Evolutionary conservation across 2,888 invertebrate species (phyloP), one percentile per base, ranked within the genome.

Genomic region (Lasioglossum pauxillum): DNA sequence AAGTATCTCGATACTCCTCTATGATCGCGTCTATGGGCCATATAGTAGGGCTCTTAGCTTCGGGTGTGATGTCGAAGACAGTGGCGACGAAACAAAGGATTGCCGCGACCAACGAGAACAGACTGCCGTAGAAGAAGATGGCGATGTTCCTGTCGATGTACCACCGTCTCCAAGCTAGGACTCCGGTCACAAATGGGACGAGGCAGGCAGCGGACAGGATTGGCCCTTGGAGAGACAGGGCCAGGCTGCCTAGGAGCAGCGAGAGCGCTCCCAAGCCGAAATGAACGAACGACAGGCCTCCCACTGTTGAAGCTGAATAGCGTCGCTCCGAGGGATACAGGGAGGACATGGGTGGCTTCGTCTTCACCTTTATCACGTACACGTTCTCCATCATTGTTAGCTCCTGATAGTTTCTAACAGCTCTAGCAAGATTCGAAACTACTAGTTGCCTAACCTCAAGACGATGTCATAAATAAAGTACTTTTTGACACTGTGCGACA

Each of bases 271-370:
- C 96, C n/a, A 97, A 95, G 0, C 96, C 96, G 14, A 97, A 95
- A 90, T 97, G 97, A 0, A 97, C 96, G 94, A 97, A 96, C 2
- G 96, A 96, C 60, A 97, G 92, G 0, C 97, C 97, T 5, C 97
- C 96, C 1, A 97, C 97, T 0, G 97, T 97, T 0, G 97, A 97
- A 0, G 97, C 97, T 0, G 97, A 97, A 92, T 97, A 97, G 80
- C 97, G 95, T 88, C 97, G 95, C 93, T 97, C 97, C 0, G 97
- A 97, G 0, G 97, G 97, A 90, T 97, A 97, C 57, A 96, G 92
- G n/a, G 95, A 95, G 84, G 96, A 95, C 1, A 96, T 96, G 90
- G 96, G 96, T 2, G 96, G 96, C 93, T 96, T 96, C 14, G 96
- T 96, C 93, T 96, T 96, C 92, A 97, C 96, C 95, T 96, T 97